Evolutionary conservation across 2,888 invertebrate species (phyloP), one percentile per base, ranked within the genome.

Genomic region (Protophormia terraenovae): DNA sequence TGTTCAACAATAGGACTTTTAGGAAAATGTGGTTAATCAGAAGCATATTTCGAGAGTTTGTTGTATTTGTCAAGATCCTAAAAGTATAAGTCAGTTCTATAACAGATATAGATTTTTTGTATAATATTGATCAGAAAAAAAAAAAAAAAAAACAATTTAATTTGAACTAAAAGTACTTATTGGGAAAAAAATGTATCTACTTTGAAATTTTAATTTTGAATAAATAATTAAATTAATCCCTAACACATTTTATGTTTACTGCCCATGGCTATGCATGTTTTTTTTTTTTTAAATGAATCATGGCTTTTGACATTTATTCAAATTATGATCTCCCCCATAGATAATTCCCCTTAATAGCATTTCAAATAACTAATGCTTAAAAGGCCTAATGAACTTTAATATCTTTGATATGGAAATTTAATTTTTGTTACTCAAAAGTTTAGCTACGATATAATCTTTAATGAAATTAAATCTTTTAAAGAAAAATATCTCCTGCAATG

Each of bases 401-500:
- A 10, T 27, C 2, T 53, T 24, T 14, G 1, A 14, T 24, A 71
- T 55, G 35, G 35, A 53, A 38, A 55, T 55, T 16, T 16, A 10
- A 0, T n/a, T 45, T 24, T 45, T 8, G 14, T 47, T 29, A n/a
- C n/a, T n/a, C n/a, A n/a, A n/a, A n/a, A n/a, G n/a, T 50, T 41
- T 3, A n/a, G n/a, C n/a, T n/a, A n/a, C n/a, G n/a, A n/a, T n/a
- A n/a, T n/a, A n/a, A 2, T 14, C 35, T 41, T 50, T 16, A 22
- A 50, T 14, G 7, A 22, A 24, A 32, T 16, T 38, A 45, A 45
- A 45, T 45, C n/a, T 45, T 45, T 45, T 4, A 45, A 22, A 3
- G 3, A 14, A 38, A 71, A 19, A 41, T 41, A 71, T 55, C 58
- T 55, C 55, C 55, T 71, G 55, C 71, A n/a, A 16, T 4, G 50